These are phyloP conservation scores for Apocrypta bakeri DNA, from an alignment of 1,140 invertebrate genomes.

Conservation along the genomic window DNA sequence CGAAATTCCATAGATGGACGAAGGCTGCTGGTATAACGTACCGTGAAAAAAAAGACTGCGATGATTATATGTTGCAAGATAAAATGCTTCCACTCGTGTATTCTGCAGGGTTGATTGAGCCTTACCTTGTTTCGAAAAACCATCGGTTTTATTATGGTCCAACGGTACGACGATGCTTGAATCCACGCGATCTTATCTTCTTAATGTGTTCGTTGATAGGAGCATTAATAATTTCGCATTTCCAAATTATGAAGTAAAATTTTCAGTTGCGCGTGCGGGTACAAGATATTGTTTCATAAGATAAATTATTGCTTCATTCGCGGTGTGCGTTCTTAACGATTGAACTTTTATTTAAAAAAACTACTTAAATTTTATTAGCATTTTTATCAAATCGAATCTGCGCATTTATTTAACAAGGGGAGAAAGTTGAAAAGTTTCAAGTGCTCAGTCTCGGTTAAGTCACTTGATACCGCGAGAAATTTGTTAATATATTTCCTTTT, in stretches of 20 bases:
- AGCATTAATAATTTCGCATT: background rate
- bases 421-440: too few species aligned
- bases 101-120: background rate
- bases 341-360: too few species aligned
- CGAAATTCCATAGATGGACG: background rate
- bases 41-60: background rate
- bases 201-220: conserved; percentile 16
- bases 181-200: background rate
- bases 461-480: too few species aligned
- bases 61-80: background rate
- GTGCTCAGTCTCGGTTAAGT: too few species aligned
- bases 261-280: too few species aligned
- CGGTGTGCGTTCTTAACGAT: too few species aligned
- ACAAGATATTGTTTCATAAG: too few species aligned
- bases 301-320: background rate
- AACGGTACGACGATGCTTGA: background rate
- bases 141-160: background rate
- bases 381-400: too few species aligned
- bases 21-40: background rate
- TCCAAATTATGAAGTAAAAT: background rate
- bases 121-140: background rate
- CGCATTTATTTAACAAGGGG: too few species aligned
- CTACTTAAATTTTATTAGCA: too few species aligned
- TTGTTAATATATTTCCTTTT: too few species aligned
- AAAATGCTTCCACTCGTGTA: background rate